phyloP scores from a whole-genome alignment of 2,797 vertebrate genomes.

The Sciaenops ocellatus region DNA sequence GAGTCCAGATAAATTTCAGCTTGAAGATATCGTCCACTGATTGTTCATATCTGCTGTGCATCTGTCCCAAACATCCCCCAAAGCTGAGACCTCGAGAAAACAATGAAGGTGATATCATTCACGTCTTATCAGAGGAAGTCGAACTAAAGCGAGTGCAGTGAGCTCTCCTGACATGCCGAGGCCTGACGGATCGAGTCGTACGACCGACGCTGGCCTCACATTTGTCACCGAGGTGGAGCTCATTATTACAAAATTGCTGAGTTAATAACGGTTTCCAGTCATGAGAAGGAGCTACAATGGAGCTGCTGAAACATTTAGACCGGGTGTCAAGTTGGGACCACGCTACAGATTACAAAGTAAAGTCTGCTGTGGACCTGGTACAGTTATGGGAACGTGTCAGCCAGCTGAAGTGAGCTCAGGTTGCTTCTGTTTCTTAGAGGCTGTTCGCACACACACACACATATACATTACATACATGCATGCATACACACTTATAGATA shows the following conservation, averaged over 20 bases:
- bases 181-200: conserved; percentile 8
- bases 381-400: conserved; percentile 37
- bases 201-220: not conserved
- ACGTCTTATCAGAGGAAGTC: not conserved
- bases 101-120: conserved; percentile 14
- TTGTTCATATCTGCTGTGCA: conserved; percentile 13
- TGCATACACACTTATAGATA: not conserved
- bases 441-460: not conserved
- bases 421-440: conserved; percentile 37
- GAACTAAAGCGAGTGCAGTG: not conserved
- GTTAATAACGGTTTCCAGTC: conserved; percentile 27
- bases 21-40: conserved; percentile 6
- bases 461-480: conserved; percentile 11
- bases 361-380: conserved; percentile 9
- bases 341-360: not conserved
- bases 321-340: conserved; percentile 57
- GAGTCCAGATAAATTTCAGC: conserved; percentile 4
- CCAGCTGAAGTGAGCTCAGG: conserved; percentile 45
- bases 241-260: not conserved
- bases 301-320: conserved; percentile 61
- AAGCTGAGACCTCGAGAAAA: conserved; percentile 5
- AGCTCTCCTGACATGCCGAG: conserved; percentile 26
- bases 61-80: conserved; percentile 43
- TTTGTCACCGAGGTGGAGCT: conserved; percentile 3
- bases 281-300: conserved; percentile 7